These are phyloP conservation scores for Phrixothrix hirtus DNA, from an alignment of 2,888 invertebrate species.

Conservation along the genomic window DNA sequence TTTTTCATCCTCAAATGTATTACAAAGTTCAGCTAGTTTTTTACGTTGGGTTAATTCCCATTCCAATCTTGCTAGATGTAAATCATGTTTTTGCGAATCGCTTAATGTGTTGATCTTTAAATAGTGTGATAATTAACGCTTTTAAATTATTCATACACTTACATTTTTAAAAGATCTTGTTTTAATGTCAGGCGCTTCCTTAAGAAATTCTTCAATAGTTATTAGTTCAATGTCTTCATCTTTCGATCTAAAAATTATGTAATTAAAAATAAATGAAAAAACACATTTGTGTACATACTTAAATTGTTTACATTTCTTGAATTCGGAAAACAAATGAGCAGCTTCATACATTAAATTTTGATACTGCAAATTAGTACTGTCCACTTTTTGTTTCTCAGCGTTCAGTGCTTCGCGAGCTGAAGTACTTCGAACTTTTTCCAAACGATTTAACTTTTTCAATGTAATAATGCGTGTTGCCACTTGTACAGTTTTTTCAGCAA, in stretches of 20 bases:
- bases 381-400: constrained; percentile 84
- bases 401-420: constrained; percentile 79
- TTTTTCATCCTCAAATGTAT: constrained; percentile 74
- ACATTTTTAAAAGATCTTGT: constrained; percentile 46
- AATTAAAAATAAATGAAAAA: constrained; percentile 18
- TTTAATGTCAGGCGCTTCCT: constrained; percentile 70
- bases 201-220: constrained; percentile 79
- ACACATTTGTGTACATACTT: constrained; percentile 61
- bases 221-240: constrained; percentile 92
- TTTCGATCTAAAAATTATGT: constrained; percentile 67
- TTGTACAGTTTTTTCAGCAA: constrained; percentile 70
- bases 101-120: constrained; percentile 42
- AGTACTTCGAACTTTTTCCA: constrained; percentile 87
- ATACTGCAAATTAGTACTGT: constrained; percentile 84
- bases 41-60: constrained; percentile 91
- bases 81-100: constrained; percentile 70
- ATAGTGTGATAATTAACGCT: no score
- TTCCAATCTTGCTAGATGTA: constrained; percentile 83
- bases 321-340: constrained; percentile 91
- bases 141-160: no score
- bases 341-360: constrained; percentile 95
- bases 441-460: constrained; percentile 85
- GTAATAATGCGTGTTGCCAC: constrained; percentile 78
- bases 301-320: constrained; percentile 91
- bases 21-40: constrained; percentile 75